phyloP scores from a whole-genome alignment of 2,797 vertebrate genomes.

The Smutsia gigantea region DNA sequence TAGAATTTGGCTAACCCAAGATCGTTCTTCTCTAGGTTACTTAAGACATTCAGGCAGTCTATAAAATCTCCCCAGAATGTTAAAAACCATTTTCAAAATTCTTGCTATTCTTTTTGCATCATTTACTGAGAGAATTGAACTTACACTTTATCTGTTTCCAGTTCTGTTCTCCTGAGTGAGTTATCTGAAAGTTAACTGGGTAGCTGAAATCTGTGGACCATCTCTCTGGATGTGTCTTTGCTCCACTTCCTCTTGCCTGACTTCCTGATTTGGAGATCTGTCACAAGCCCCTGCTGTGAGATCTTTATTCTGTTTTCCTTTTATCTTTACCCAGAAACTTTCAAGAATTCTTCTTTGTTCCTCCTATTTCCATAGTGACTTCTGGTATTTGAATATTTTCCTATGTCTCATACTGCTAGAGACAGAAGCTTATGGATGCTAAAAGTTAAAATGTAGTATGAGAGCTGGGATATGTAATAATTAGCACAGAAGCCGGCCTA shows the following conservation, averaged over 20 bases:
- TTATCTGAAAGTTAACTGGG: conserved; percentile 73
- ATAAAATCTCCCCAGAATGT: conserved; percentile 50
- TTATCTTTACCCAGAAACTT: conserved; percentile 79
- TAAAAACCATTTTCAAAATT: conserved; percentile 62
- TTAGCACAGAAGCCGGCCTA: conserved; percentile 60
- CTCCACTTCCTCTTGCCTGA: conserved; percentile 74
- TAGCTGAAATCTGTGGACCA: conserved; percentile 67
- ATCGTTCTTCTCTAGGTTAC: conserved; percentile 40
- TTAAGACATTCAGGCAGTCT: conserved; percentile 52
- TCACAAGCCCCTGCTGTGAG: conserved; percentile 71
- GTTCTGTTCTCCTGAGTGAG: conserved; percentile 68
- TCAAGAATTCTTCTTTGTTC: conserved; percentile 76
- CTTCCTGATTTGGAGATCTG: conserved; percentile 77
- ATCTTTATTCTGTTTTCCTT: conserved; percentile 76
- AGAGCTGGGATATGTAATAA: conserved; percentile 72
- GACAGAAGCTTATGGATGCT: conserved; percentile 66
- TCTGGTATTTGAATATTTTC: conserved; percentile 71
- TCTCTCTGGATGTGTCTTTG: conserved; percentile 63
- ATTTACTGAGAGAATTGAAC: conserved; percentile 72
- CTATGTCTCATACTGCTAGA: conserved; percentile 49
- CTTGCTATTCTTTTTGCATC: conserved; percentile 63
- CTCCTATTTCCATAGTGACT: conserved; percentile 76
- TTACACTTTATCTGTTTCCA: conserved; percentile 64
- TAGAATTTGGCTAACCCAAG: conserved; percentile 46
- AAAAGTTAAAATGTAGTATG: conserved; percentile 74